Percentiles rank a stretch among this genome's conserved stretches.
These are phyloP conservation scores for Delia radicum DNA, from an alignment of 1,140 invertebrate species.

Conservation along the genomic window DNA sequence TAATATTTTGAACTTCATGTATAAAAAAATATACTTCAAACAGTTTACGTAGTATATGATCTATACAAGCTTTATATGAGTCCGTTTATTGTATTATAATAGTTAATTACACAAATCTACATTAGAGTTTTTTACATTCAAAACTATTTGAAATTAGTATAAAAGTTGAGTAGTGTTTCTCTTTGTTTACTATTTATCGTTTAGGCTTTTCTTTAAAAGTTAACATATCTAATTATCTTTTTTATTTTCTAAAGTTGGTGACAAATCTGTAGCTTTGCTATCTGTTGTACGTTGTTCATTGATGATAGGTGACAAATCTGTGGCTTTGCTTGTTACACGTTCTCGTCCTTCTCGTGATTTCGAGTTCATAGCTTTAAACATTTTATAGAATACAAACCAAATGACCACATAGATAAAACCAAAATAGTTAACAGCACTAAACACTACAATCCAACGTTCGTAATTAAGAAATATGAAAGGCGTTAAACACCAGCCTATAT, in stretches of 20 bases:
- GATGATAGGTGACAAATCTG: neutral
- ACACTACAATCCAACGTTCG: slow-evolving; percentile 65
- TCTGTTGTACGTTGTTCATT: neutral
- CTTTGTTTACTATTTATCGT: too few species aligned
- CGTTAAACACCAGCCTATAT: slow-evolving; percentile 82
- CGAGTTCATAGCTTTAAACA: slow-evolving; percentile 24
- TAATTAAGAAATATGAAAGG: slow-evolving; percentile 77
- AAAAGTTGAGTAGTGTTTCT: too few species aligned
- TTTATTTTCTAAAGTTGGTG: neutral
- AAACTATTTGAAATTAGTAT: neutral
- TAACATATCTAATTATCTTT: slow-evolving; percentile 11
- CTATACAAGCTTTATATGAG: neutral
- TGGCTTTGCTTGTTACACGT: slow-evolving; percentile 1
- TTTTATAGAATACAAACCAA: slow-evolving; percentile 55
- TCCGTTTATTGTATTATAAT: too few species aligned
- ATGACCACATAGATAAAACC: slow-evolving; percentile 65
- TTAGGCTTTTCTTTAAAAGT: too few species aligned
- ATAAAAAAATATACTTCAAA: too few species aligned
- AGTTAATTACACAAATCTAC: neutral
- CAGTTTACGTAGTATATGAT: too few species aligned
- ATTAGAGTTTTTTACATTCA: neutral
- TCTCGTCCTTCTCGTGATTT: neutral
- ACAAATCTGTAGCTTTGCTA: slow-evolving; percentile 11
- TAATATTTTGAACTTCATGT: too few species aligned
- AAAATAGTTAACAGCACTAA: slow-evolving; percentile 64